Evolutionary conservation across 2,888 invertebrate genomes (phyloP).

Genomic region (Meganola albula): DNA sequence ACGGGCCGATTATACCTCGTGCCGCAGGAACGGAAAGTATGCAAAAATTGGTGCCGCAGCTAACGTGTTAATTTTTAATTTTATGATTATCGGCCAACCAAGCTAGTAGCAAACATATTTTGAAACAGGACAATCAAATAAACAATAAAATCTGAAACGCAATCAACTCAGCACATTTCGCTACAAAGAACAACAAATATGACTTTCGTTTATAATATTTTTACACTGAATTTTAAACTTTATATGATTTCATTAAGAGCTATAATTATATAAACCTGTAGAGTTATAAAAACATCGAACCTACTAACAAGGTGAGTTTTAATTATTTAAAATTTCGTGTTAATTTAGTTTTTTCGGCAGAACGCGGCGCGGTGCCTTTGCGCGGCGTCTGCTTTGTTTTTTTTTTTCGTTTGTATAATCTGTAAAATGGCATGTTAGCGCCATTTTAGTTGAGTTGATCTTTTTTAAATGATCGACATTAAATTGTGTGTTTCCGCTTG

Average conservation of each 20-base stretch:
- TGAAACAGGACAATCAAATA: conserved; percentile 55
- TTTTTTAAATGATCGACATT: conserved; percentile 61
- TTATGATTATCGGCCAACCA: conserved; percentile 26
- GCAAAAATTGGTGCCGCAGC: too few species aligned
- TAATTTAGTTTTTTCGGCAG: conserved; percentile 58
- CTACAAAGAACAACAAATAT: conserved; percentile 18
- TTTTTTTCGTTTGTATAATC: conserved; percentile 64
- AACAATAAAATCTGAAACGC: conserved; percentile 61
- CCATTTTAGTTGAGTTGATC: conserved; percentile 47
- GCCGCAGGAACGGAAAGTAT: too few species aligned
- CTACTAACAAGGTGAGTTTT: conserved; percentile 70
- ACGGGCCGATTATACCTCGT: too few species aligned
- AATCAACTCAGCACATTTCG: conserved; percentile 54
- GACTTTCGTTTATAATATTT: not conserved
- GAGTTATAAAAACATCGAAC: conserved; percentile 51
- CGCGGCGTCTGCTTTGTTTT: conserved; percentile 40
- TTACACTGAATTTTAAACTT: conserved; percentile 2
- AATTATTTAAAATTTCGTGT: conserved; percentile 70
- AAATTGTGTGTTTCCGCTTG: conserved; percentile 54
- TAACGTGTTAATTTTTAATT: too few species aligned
- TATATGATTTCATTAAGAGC: conserved; percentile 3
- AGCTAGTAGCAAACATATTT: conserved; percentile 32
- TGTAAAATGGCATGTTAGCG: conserved; percentile 74
- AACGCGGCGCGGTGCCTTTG: conserved; percentile 56
- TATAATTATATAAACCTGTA: conserved; percentile 9